phyloP scores from a whole-genome alignment of 2,797 vertebrate species.

The Eleutherodactylus coqui region DNA sequence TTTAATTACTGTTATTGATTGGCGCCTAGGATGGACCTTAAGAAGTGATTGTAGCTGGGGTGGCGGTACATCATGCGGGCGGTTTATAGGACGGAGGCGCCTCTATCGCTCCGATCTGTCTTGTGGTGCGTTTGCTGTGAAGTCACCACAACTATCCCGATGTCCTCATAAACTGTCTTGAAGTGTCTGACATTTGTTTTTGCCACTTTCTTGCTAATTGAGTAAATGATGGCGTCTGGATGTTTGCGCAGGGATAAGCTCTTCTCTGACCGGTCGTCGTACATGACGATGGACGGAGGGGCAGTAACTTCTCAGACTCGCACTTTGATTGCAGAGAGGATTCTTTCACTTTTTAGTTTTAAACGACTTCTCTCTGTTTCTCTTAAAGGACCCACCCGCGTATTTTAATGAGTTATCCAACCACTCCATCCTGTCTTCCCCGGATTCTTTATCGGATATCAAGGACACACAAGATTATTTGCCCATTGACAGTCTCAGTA shows the following conservation, averaged over 20 bases:
- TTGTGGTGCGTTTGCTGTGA: too few relatives aligned
- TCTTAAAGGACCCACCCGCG: conserved; percentile 81
- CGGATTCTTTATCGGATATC: conserved; percentile 92
- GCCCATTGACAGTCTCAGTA: conserved; percentile 79
- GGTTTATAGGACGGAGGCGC: neutral
- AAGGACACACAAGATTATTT: conserved; percentile 83
- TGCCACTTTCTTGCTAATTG: too few relatives aligned
- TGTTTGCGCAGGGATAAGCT: too few relatives aligned
- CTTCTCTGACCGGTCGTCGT: too few relatives aligned
- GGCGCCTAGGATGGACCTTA: neutral
- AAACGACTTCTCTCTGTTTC: neutral
- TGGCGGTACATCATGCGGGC: neutral
- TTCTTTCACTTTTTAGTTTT: neutral
- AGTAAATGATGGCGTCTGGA: too few relatives aligned
- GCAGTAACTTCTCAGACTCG: too few relatives aligned
- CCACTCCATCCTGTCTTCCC: conserved; percentile 90
- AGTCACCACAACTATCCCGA: too few relatives aligned
- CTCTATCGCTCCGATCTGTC: too few relatives aligned
- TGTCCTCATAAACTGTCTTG: too few relatives aligned
- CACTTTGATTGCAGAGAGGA: too few relatives aligned
- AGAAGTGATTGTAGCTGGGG: neutral
- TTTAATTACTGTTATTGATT: neutral
- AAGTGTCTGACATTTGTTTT: too few relatives aligned
- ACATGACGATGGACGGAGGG: too few relatives aligned
- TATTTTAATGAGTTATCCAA: conserved; percentile 90